Percentiles rank a stretch among this genome's conserved stretches.
Conservation (phyloP, 2,797 vertebrate species). For the Notolabrus celidotus region DNA sequence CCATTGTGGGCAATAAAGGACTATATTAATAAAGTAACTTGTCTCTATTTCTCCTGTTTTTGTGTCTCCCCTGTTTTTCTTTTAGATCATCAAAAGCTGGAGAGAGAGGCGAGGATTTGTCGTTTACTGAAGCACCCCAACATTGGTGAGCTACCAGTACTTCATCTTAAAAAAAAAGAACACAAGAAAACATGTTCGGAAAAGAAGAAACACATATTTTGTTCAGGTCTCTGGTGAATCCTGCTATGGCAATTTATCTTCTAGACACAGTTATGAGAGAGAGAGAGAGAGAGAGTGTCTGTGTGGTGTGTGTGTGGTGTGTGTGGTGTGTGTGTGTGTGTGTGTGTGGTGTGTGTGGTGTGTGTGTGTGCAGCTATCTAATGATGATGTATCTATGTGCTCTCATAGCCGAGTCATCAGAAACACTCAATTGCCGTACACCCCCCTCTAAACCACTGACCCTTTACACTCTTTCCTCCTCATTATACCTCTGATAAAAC, state of each 20-base stretch:
- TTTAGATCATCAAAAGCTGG: conserved; percentile 97
- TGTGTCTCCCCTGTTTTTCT: conserved; percentile 50
- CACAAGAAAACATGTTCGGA: conserved; percentile 7
- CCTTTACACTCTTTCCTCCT: conserved; percentile 39
- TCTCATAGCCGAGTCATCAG: conserved; percentile 66
- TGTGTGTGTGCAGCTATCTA: conserved; percentile 41
- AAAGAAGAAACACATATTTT: conserved; percentile 25
- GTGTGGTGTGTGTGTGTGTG: conserved; percentile 16
- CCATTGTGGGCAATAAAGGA: conserved; percentile 32
- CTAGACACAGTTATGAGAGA: conserved; percentile 55
- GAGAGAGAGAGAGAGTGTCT: conserved; percentile 16
- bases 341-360: conserved; percentile 19
- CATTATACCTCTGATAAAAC: conserved; percentile 45
- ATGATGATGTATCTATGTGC: conserved; percentile 72
- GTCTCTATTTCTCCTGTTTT: conserved; percentile 44
- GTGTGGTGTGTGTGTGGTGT: conserved; percentile 17
- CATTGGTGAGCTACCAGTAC: conserved; percentile 89
- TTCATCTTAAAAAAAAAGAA: conserved; percentile 32
- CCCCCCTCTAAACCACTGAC: conserved; percentile 49
- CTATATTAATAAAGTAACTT: conserved; percentile 53
- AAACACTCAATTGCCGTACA: conserved; percentile 31
- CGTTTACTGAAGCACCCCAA: conserved; percentile 96
- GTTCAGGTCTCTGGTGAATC: conserved; percentile 58
- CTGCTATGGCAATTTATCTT: conserved; percentile 69
- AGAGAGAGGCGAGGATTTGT: conserved; percentile 96